phyloP scores from a whole-genome alignment of 2,888 invertebrate species.

The Epirrhoe alternata region DNA sequence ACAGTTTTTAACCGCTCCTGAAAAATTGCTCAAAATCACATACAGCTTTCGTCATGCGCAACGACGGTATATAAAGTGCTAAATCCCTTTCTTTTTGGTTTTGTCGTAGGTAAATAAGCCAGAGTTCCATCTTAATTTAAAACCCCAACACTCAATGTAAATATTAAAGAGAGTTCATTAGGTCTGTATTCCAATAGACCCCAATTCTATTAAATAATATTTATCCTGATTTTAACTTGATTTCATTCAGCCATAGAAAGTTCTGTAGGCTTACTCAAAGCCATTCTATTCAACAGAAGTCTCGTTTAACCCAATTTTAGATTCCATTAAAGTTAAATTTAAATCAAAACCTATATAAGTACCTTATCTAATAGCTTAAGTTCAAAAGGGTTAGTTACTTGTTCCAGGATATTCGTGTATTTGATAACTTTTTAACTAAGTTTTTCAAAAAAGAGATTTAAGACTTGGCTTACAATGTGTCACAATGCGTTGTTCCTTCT shows the following conservation, averaged over 20 bases:
- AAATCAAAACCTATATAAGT: constrained; percentile 11
- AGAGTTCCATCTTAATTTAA: background rate
- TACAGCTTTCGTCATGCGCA: too few relatives aligned
- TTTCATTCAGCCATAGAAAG: constrained; percentile 3
- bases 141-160: background rate
- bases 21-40: too few relatives aligned
- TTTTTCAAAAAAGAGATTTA: too few relatives aligned
- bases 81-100: too few relatives aligned
- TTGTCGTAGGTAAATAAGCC: too few relatives aligned
- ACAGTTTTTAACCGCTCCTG: too few relatives aligned
- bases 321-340: constrained; percentile 10
- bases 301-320: constrained; percentile 6
- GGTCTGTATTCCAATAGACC: background rate
- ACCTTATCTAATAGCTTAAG: constrained; percentile 1
- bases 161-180: background rate
- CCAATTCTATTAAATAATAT: constrained; percentile 1
- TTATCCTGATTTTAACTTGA: background rate
- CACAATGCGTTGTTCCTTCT: too few relatives aligned
- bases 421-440: background rate
- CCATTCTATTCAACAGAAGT: constrained; percentile 4
- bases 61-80: too few relatives aligned
- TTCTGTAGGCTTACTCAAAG: background rate
- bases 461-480: too few relatives aligned
- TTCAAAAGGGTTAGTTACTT: background rate
- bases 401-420: background rate